Conservation (phyloP, 2,113 vertebrate genomes). For the Cyanoderma ruficeps region DNA sequence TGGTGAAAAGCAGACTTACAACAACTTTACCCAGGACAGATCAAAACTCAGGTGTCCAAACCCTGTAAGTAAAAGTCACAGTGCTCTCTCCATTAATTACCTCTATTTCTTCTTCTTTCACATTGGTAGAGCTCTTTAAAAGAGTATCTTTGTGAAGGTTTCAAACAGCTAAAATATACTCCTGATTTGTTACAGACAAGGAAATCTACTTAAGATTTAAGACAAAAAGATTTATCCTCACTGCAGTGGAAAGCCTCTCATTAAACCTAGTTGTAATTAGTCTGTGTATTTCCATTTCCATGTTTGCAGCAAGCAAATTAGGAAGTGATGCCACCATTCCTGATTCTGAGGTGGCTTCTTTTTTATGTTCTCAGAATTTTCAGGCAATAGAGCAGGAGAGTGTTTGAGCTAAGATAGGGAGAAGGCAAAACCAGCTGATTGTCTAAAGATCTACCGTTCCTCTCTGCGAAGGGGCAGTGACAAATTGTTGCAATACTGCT, state of each 20-base stretch:
- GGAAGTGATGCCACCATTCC: not conserved
- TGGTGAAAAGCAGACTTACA: conserved; percentile 83
- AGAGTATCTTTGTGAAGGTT: not conserved
- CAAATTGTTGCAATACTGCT: not conserved
- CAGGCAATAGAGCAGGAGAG: not conserved
- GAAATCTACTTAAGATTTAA: not conserved
- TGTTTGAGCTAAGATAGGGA: not conserved
- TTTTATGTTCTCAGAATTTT: not conserved
- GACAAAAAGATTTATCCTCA: not conserved
- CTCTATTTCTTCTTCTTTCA: not conserved
- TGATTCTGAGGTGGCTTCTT: not conserved
- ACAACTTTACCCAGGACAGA: conserved; percentile 83
- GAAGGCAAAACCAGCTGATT: not conserved
- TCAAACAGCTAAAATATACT: not conserved
- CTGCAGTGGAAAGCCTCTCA: not conserved
- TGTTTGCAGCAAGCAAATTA: not conserved
- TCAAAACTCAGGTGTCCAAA: conserved; percentile 85
- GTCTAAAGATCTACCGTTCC: not conserved
- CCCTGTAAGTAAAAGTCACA: conserved; percentile 74
- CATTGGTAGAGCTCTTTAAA: not conserved
- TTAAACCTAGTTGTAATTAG: not conserved
- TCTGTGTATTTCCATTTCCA: not conserved
- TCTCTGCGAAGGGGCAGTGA: not conserved
- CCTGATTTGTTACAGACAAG: not conserved
- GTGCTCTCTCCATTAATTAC: not conserved